phyloP scores from a whole-genome alignment of 2,113 vertebrate genomes.

The Lipophrys pholis region DNA sequence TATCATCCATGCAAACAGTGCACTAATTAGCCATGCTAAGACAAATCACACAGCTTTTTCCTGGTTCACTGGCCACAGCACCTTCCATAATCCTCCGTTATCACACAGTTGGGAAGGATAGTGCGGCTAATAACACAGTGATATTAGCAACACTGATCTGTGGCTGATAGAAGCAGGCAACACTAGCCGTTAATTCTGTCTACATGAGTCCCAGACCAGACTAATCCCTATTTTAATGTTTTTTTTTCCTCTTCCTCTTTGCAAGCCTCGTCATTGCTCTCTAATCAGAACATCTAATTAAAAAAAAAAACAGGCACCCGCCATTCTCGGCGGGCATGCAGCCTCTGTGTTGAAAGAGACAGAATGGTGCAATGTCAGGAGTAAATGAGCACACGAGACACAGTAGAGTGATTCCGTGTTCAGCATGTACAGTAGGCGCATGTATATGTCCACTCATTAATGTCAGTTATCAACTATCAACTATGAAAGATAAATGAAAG shows the following conservation, averaged over 20 bases:
- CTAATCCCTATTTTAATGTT: conserved; percentile 76
- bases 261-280: conserved; percentile 42
- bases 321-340: conserved; percentile 10
- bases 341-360: conserved; percentile 19
- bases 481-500: not conserved
- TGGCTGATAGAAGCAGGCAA: conserved; percentile 56
- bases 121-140: conserved; percentile 70
- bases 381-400: conserved; percentile 5
- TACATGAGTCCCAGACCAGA: conserved; percentile 50
- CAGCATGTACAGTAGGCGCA: not conserved
- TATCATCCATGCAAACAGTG: conserved; percentile 59
- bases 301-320: conserved; percentile 41
- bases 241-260: conserved; percentile 21
- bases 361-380: not conserved
- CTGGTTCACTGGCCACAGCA: conserved; percentile 67
- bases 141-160: conserved; percentile 74
- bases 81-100: conserved; percentile 72
- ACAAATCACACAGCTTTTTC: conserved; percentile 57
- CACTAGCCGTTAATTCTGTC: conserved; percentile 56
- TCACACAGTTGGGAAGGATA: conserved; percentile 66
- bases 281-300: conserved; percentile 76
- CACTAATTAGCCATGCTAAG: conserved; percentile 69
- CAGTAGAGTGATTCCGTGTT: not conserved
- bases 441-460: not conserved
- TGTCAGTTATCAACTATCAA: not conserved